Evolutionary conservation across 2,888 invertebrate species (phyloP).

Genomic region (Neoaliturus tenellus): DNA sequence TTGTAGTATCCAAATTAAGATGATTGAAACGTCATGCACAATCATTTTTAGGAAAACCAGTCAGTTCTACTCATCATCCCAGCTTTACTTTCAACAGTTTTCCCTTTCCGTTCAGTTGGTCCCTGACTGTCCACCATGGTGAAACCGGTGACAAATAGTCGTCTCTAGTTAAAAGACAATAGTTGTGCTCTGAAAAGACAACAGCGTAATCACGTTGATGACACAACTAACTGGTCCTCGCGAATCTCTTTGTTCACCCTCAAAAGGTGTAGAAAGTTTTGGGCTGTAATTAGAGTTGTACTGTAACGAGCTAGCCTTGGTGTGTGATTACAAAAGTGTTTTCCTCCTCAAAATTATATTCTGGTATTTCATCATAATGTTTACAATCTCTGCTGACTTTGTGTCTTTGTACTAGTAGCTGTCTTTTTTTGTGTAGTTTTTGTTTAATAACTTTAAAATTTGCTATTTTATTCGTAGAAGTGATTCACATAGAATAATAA

Average conservation of each 20-base stretch:
- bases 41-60: no score
- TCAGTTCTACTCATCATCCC: no score
- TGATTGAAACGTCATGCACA: no score
- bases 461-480: no score
- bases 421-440: no score
- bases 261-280: slow-evolving; percentile 10
- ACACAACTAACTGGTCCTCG: slow-evolving; percentile 2
- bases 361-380: no score
- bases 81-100: neutral
- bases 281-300: neutral
- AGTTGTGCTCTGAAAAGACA: neutral
- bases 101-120: neutral
- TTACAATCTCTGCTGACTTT: no score
- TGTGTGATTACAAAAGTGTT: neutral
- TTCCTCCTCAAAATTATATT: neutral
- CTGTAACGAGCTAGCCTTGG: neutral
- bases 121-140: neutral
- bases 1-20: no score
- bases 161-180: slow-evolving; percentile 14
- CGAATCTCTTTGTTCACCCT: neutral
- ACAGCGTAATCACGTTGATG: neutral
- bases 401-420: no score
- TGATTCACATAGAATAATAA: no score
- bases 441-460: no score
- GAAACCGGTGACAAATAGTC: neutral